Evolutionary conservation across 2,888 invertebrate species (phyloP), one percentile per base, ranked within the genome.

Genomic region (Drosophila gaucha): DNA sequence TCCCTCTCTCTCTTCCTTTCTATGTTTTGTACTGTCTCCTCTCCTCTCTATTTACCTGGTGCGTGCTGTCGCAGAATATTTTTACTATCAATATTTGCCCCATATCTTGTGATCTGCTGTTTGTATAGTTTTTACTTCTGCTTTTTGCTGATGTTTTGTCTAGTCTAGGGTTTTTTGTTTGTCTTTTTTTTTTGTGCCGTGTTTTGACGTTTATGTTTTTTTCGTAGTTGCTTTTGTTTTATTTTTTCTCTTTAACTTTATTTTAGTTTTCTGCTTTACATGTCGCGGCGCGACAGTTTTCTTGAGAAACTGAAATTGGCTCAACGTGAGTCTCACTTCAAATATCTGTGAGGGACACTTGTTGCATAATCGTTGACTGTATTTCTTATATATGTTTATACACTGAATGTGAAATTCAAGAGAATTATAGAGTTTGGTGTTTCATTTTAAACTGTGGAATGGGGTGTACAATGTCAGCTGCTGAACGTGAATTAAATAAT

Each of bases 41-140:
- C 14, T 6, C 3, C 44, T 26, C 6, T 24, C n/a, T 10, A 10
- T 2, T 16, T 14, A 5, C 5, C n/a, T n/a, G 5, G 16, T 18
- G 16, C 33, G 9, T 30, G 12, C n/a, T 56, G 51, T 57, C n/a
- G n/a, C n/a, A n/a, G n/a, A n/a, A n/a, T n/a, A n/a, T n/a, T n/a
- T n/a, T n/a, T n/a, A n/a, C n/a, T 69, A 77, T 73, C 60, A 76
- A 58, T 77, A 63, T 43, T 41, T 56, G 52, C 44, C 56, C 46
- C 56, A 41, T 46, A 49, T 47, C 35, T 55, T 28, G 28, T 28
- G 43, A 58, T 44, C 38, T 52, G 38, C 43, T 58, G 35, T n/a
- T 12, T 41, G 14, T 26, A 28, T 28, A 28, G 9, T 26, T 14
- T 10, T 22, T 39, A 8, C 12, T 14, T 24, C 14, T 33, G 9